These are phyloP conservation scores for Fulica atra DNA, from an alignment of 2,113 vertebrate genomes.

Conservation along the genomic window DNA sequence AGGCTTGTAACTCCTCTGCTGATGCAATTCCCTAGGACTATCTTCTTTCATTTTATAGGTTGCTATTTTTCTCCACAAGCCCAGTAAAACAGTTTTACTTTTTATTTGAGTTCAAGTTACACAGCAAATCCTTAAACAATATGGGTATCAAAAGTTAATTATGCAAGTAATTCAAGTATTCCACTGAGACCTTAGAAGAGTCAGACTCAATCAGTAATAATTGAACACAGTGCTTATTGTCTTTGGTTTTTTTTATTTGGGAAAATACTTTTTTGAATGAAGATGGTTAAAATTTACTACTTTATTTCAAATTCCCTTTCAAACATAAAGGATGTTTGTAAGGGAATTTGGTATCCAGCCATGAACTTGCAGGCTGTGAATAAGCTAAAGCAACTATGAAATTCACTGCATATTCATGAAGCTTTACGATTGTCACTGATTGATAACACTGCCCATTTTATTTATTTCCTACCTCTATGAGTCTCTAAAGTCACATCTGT, in stretches of 20 bases:
- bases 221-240: neutral
- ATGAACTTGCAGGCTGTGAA: neutral
- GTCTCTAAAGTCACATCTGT: neutral
- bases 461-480: neutral
- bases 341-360: neutral
- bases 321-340: neutral
- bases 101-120: neutral
- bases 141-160: neutral
- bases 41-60: neutral
- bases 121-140: neutral
- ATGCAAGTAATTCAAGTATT: slow-evolving; percentile 4
- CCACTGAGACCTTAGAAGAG: neutral
- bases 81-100: neutral
- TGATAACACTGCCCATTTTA: neutral
- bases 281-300: neutral
- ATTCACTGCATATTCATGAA: neutral
- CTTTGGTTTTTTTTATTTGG: neutral
- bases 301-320: neutral
- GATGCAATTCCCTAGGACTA: neutral
- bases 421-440: neutral
- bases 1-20: neutral
- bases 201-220: neutral
- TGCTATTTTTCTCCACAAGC: neutral
- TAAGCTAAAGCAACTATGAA: neutral
- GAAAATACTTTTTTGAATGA: neutral